These are phyloP conservation scores for Basileuterus tristriatus DNA, from an alignment of 2,797 vertebrate genomes.

Conservation along the genomic window DNA sequence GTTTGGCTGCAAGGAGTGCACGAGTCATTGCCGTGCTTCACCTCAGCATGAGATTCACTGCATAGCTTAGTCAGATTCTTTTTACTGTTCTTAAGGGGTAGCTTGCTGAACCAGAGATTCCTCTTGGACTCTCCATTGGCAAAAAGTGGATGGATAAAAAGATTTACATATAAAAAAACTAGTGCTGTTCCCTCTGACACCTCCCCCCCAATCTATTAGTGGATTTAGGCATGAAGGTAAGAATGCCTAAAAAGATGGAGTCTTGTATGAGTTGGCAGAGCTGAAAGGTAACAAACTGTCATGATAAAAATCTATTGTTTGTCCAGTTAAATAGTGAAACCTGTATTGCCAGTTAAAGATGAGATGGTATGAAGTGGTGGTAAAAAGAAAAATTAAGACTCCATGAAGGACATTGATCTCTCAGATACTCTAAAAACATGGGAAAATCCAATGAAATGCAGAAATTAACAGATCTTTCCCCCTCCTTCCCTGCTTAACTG, in stretches of 20 bases:
- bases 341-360: neutral
- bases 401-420: neutral
- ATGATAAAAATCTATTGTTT: neutral
- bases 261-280: neutral
- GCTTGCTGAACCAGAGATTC: neutral
- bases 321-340: neutral
- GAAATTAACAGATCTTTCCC: neutral
- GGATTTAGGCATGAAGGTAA: neutral
- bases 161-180: neutral
- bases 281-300: neutral
- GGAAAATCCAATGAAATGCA: neutral
- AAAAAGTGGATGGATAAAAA: neutral
- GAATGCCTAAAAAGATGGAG: neutral
- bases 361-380: neutral
- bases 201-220: neutral
- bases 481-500: neutral
- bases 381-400: neutral
- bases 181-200: fast-evolving
- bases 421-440: neutral
- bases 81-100: neutral
- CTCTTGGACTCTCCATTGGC: neutral
- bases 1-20: neutral
- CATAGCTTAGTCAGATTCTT: neutral
- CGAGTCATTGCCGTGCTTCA: neutral
- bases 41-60: neutral